phyloP scores from a whole-genome alignment of 2,888 invertebrate species.

The Andrena camellia region DNA sequence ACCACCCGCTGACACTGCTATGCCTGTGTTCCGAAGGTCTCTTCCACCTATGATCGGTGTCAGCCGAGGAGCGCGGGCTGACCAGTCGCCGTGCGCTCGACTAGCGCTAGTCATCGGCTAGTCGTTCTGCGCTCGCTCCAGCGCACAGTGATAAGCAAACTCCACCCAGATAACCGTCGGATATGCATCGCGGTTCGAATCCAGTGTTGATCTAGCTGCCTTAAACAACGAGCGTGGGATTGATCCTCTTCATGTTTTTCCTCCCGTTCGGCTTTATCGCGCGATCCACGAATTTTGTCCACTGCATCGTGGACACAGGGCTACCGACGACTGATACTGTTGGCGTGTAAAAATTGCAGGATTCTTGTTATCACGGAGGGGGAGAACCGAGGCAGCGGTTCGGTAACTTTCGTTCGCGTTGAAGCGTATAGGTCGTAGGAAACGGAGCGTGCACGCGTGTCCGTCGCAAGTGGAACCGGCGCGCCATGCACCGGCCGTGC shows the following conservation, averaged over 20 bases:
- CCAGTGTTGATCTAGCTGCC: background rate
- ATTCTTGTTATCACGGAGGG: background rate
- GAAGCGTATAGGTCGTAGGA: background rate
- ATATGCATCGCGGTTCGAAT: background rate
- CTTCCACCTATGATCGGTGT: slow-evolving; percentile 19
- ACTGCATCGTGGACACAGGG: no score
- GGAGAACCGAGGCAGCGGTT: background rate
- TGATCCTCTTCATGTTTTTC: no score
- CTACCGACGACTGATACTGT: background rate
- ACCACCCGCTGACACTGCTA: slow-evolving; percentile 61
- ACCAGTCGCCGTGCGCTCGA: slow-evolving; percentile 3
- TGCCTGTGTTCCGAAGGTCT: slow-evolving; percentile 47
- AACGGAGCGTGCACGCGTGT: background rate
- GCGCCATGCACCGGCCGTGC: background rate
- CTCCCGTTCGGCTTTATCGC: no score
- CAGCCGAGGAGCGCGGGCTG: slow-evolving; percentile 4
- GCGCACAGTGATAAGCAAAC: slow-evolving; percentile 66
- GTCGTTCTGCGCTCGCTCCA: slow-evolving; percentile 13
- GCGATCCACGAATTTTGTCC: no score
- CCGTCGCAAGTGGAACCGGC: background rate
- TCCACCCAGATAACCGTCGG: slow-evolving; percentile 46
- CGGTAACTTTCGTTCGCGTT: background rate
- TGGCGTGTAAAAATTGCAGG: background rate
- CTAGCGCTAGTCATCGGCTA: slow-evolving; percentile 5
- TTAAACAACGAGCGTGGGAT: background rate